These are phyloP conservation scores for Lepeophtheirus nordmannii DNA, from an alignment of 2,888 invertebrate species.

Conservation along the genomic window DNA sequence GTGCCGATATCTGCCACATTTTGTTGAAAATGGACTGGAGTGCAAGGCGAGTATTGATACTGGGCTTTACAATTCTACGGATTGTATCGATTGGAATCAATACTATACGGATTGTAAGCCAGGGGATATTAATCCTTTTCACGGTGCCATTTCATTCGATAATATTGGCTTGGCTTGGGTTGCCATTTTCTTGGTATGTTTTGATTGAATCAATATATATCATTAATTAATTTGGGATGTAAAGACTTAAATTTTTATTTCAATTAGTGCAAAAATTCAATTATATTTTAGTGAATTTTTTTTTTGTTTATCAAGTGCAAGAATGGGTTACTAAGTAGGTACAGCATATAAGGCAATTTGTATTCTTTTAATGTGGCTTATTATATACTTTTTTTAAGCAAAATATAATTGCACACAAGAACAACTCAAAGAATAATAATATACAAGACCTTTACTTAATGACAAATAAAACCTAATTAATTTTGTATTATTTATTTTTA, in stretches of 20 bases:
- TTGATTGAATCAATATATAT: slow-evolving; percentile 28
- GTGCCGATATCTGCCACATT: slow-evolving; percentile 15
- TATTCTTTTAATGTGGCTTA: no score
- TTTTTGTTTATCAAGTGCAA: no score
- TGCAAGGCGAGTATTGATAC: slow-evolving; percentile 17
- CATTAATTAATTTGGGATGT: neutral
- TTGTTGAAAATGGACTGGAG: slow-evolving; percentile 4
- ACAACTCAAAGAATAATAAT: no score
- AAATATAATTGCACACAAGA: no score
- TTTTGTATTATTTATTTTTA: no score
- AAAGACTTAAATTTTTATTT: slow-evolving; percentile 23
- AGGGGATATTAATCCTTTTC: slow-evolving; percentile 88
- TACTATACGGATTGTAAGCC: slow-evolving; percentile 91
- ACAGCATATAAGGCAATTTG: no score
- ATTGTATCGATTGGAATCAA: slow-evolving; percentile 37
- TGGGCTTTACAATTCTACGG: neutral
- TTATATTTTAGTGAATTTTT: neutral
- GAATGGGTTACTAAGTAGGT: no score
- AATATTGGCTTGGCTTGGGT: slow-evolving; percentile 99
- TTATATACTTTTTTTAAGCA: no score
- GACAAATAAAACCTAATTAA: no score
- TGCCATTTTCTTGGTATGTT: slow-evolving; percentile 90
- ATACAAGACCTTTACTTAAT: no score
- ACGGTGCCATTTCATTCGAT: slow-evolving; percentile 97
- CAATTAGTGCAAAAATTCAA: neutral